Percentiles rank a stretch among this genome's conserved stretches.
These are phyloP conservation scores for Hepsetus odoe DNA, from an alignment of 2,113 vertebrate genomes.

Conservation along the genomic window DNA sequence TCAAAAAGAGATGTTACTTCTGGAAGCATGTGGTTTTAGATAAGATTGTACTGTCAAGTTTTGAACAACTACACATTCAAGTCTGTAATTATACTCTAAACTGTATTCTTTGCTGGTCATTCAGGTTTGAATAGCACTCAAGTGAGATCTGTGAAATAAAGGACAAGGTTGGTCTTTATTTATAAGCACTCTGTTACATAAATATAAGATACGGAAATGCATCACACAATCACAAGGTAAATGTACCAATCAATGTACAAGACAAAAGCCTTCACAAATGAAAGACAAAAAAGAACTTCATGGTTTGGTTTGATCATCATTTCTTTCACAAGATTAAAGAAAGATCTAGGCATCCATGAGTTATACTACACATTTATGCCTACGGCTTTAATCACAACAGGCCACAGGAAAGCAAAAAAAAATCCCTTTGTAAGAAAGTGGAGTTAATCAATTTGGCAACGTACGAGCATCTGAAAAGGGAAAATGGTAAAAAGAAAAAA, in stretches of 20 bases:
- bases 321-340: neutral
- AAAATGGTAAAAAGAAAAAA: neutral
- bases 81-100: neutral
- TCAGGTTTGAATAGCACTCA: too few relatives aligned
- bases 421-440: slow-evolving; percentile 37
- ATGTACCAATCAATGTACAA: slow-evolving; percentile 15
- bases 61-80: neutral
- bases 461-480: slow-evolving; percentile 43
- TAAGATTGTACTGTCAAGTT: neutral
- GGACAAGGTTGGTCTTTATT: neutral
- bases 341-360: slow-evolving; percentile 10
- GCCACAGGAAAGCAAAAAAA: slow-evolving; percentile 49
- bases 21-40: neutral
- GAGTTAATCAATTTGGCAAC: slow-evolving; percentile 30
- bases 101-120: neutral
- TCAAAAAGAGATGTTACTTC: too few relatives aligned
- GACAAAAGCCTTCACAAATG: neutral
- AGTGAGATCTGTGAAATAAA: neutral
- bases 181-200: slow-evolving; percentile 31
- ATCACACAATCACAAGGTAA: neutral
- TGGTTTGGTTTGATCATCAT: neutral
- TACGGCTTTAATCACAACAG: slow-evolving; percentile 41
- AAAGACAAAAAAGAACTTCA: slow-evolving; percentile 25
- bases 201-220: neutral
- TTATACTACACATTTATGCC: neutral